Base-by-base conservation (phyloP, 2,888 invertebrate genomes). In the Thalpophila matura region DNA sequence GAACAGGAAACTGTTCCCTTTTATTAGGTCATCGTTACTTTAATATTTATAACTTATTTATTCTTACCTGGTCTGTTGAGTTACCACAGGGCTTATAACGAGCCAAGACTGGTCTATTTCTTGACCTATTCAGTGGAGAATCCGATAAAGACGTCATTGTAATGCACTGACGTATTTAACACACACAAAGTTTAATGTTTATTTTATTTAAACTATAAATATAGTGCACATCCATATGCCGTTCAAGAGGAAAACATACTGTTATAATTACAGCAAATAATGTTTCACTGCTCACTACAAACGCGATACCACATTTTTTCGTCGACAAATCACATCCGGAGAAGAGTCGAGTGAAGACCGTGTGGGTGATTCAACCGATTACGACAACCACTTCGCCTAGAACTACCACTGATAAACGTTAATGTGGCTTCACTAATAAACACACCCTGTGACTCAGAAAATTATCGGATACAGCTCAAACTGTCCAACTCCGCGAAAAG, bases 241-340 rank as follows among this genome's bases (percentile, higher is more conserved):
- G 82, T 82, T 89, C 86, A 88, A 84, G 89, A 88, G 91, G 92
- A 92, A 92, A 91, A 91, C 91, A 91, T 85, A 90, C 91, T 92
- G 91, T 86, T 87, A 85, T 85, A 90, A 89, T 89, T 90, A 89
- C 86, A 87, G 85, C 85, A 86, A 85, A 79, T 81, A 84, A 81
- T 86, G 85, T 84, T 85, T 83, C 83, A 86, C 89, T 86, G 84
- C 82, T 84, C 81, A 83, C 89, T 86, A 83, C 89, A 86, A 87
- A 87, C 80, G 89, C 88, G 93, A 94, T 94, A 92, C 90, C 89
- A 92, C 93, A 92, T 91, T 91, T 91, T 93, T 92, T 89, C 89
- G 89, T 91, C 92, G 92, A 92, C 94, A 93, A 94, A 94, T 93
- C 94, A 93, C 92, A 94, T 94, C 95, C 95, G 95, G 92, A 92